Percentiles rank a stretch among this genome's conserved stretches.
Evolutionary conservation across 2,797 vertebrate species (phyloP).

Genomic region (Lepilemur ruficaudatus): DNA sequence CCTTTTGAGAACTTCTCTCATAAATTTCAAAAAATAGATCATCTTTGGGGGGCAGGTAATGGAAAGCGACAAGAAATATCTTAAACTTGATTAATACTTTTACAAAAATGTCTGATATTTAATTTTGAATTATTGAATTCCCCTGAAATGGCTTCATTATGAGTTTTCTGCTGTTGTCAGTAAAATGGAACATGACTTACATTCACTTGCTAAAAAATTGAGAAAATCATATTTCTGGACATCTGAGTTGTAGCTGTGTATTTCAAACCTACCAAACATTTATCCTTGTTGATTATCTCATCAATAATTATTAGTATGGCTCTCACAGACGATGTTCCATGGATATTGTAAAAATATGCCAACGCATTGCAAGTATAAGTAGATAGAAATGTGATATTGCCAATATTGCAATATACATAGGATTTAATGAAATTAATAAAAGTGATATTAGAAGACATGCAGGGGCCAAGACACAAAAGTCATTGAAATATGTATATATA

Average conservation of each 20-base stretch:
- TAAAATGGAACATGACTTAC: background rate
- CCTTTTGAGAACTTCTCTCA: background rate
- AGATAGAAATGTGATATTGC: background rate
- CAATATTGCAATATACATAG: background rate
- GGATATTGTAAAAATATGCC: background rate
- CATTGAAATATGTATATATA: background rate
- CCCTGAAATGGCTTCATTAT: background rate
- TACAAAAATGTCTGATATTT: background rate
- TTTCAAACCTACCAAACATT: background rate
- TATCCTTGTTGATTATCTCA: background rate
- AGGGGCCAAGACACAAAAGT: background rate
- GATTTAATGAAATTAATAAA: background rate
- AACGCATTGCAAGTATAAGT: background rate
- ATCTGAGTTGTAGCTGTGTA: background rate
- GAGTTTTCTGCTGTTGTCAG: background rate
- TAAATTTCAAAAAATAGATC: background rate
- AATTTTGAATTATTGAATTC: background rate
- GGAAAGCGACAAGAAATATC: background rate
- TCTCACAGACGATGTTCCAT: background rate
- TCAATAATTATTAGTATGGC: background rate
- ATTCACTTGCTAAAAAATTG: background rate
- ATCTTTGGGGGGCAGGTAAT: background rate
- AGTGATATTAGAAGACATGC: background rate
- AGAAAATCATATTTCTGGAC: background rate
- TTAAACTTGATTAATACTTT: background rate